These are phyloP conservation scores for Paracanthobrama guichenoti DNA, from an alignment of 2,113 vertebrate genomes.

Conservation along the genomic window DNA sequence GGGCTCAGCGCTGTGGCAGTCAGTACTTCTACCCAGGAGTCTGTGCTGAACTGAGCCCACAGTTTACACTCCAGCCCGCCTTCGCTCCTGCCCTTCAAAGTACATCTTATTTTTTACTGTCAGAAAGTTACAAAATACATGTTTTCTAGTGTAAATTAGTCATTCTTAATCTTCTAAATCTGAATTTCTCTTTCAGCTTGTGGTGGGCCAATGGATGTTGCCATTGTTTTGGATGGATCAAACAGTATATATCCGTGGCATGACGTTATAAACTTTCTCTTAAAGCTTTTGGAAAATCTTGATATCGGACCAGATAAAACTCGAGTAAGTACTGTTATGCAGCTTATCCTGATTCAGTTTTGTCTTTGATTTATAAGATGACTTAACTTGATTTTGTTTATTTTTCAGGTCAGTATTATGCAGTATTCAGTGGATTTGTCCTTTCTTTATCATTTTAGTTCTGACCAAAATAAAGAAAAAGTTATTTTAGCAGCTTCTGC, in stretches of 20 bases:
- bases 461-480: constrained; percentile 72
- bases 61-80: constrained; percentile 72
- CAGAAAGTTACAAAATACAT: not conserved
- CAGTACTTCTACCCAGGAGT: constrained; percentile 83
- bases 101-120: constrained; percentile 56
- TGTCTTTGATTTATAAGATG: not conserved
- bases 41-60: constrained; percentile 78
- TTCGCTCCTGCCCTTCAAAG: constrained; percentile 84
- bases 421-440: constrained; percentile 79
- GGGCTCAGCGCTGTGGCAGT: constrained; percentile 85
- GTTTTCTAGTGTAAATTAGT: not conserved
- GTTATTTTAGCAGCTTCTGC: constrained; percentile 68
- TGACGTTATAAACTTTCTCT: constrained; percentile 80
- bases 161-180: not conserved
- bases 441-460: constrained; percentile 76
- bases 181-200: constrained; percentile 49
- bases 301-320: constrained; percentile 81
- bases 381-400: not conserved
- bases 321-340: constrained; percentile 71
- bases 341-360: not conserved
- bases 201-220: constrained; percentile 77
- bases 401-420: constrained; percentile 81
- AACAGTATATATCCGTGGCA: constrained; percentile 89
- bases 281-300: constrained; percentile 82
- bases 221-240: constrained; percentile 87